Base-by-base conservation (phyloP, 1,140 invertebrate genomes). In the Drosophila sp. region DNA sequence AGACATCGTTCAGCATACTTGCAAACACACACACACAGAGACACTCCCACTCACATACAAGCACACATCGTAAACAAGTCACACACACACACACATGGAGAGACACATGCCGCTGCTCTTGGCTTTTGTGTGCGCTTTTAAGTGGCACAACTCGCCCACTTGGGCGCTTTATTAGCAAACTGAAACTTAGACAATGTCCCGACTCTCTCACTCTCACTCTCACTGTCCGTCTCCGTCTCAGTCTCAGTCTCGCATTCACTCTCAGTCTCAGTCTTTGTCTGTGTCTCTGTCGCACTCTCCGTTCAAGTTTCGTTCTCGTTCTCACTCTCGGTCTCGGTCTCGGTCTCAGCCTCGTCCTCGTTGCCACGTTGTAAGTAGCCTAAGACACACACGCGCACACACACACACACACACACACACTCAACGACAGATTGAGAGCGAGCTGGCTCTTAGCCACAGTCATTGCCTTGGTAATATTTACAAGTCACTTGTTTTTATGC, bases 401-500 rank as follows among this genome's bases (percentile, higher is more conserved):
- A 11, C 40, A n/a, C 40, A 25, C 11, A 48, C 70, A 58, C 59
- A 13, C 59, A 27, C 53, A 62, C 29, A 38, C 38, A 21, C 13
- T 32, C 45, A 62, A n/a, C n/a, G n/a, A n/a, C n/a, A n/a, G n/a
- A n/a, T n/a, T n/a, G n/a, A n/a, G n/a, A n/a, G 34, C 50, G 18
- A 21, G 25, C 46, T 46, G 29, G 36, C 54, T 40, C 58, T 77
- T 32, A 57, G 71, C 53, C 32, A 53, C 29, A 34, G 13, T n/a
- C 72, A 82, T 87, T 80, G 76, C 79, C 79, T 74, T 89, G 83
- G 83, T 53, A 80, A 89, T 89, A 89, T 89, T 89, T 89, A 89
- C 83, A 89, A 89, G 83, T 89, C 83, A 89, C 83, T 89, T 89
- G 83, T 89, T 89, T 89, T 89, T 89, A 89, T 89, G 83, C 83